Percentiles rank a stretch among this genome's conserved stretches.
phyloP scores from a whole-genome alignment of 2,113 vertebrate genomes.

The Apus apus region DNA sequence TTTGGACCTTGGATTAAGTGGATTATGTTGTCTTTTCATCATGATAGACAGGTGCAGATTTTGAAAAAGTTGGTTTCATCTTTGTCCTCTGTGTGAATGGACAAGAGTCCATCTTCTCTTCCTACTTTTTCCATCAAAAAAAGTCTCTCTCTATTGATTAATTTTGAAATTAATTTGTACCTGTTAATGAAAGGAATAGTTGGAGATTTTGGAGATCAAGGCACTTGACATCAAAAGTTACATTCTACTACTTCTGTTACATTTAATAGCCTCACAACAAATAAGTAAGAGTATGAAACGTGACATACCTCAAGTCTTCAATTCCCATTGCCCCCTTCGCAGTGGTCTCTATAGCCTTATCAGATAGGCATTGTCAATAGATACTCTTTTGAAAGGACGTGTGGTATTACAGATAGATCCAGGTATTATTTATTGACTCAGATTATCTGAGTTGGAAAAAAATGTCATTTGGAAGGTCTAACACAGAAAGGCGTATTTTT shows the following conservation, averaged over 20 bases:
- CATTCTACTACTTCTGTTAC: neutral
- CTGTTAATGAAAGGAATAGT: neutral
- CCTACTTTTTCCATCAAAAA: neutral
- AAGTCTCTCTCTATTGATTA: neutral
- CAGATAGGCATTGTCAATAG: neutral
- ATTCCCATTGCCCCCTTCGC: neutral
- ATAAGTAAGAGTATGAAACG: neutral
- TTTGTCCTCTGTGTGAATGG: neutral
- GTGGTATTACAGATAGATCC: neutral
- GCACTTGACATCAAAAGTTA: neutral
- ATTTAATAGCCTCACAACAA: neutral
- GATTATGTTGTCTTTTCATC: neutral
- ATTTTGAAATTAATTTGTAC: neutral
- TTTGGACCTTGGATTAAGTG: neutral
- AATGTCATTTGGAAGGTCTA: neutral
- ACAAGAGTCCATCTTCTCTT: neutral
- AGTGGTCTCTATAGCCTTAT: neutral
- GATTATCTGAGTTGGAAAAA: neutral
- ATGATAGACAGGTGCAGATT: fast-evolving
- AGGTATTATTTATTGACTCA: neutral
- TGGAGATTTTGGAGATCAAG: neutral
- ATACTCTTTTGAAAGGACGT: neutral
- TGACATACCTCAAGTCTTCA: neutral
- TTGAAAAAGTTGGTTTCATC: neutral
- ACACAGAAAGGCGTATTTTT: neutral